A percentile compares a stretch with the other conserved stretches of the same genome.
phyloP scores from a whole-genome alignment of 1,140 invertebrate species.

The Druon quercuslanigerum region DNA sequence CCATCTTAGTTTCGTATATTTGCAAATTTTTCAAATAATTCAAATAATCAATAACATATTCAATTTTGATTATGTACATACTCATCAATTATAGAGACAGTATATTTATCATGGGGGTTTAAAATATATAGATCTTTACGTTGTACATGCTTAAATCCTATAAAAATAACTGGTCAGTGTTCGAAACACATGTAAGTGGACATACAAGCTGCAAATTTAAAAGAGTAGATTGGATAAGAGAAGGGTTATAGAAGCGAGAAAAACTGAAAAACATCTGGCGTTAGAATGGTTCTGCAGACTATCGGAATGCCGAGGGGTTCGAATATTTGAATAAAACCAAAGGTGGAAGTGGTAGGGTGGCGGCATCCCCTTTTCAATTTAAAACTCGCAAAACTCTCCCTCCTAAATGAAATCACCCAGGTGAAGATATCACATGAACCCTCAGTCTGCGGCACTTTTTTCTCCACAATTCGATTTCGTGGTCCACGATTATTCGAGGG shows the following conservation, averaged over 20 bases:
- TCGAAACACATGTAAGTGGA: conserved; percentile 50
- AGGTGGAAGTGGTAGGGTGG: conserved; percentile 52
- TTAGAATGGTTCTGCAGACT: conserved; percentile 57
- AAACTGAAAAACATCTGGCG: conserved; percentile 65
- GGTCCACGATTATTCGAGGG: conserved; percentile 42
- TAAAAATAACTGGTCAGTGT: conserved; percentile 32
- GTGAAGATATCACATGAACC: conserved; percentile 46
- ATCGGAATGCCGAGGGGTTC: conserved; percentile 58
- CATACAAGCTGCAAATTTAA: conserved; percentile 50
- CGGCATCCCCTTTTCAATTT: conserved; percentile 56
- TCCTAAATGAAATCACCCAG: conserved; percentile 58
- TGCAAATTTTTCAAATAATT: too few species aligned
- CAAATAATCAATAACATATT: too few species aligned
- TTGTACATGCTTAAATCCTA: conserved; percentile 2
- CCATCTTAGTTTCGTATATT: background rate
- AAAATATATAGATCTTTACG: background rate
- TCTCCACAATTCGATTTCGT: conserved; percentile 49
- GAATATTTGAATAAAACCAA: conserved; percentile 70
- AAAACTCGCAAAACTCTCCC: conserved; percentile 48
- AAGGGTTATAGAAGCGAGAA: conserved; percentile 3
- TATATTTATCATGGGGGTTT: too few species aligned
- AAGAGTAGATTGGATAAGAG: conserved; percentile 49
- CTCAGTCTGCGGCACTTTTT: conserved; percentile 37
- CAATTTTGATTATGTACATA: too few species aligned
- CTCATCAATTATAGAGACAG: too few species aligned